Percentiles rank a stretch among this genome's conserved stretches.
Conservation (phyloP, 2,797 vertebrate genomes). For the Sus cebifrons region DNA sequence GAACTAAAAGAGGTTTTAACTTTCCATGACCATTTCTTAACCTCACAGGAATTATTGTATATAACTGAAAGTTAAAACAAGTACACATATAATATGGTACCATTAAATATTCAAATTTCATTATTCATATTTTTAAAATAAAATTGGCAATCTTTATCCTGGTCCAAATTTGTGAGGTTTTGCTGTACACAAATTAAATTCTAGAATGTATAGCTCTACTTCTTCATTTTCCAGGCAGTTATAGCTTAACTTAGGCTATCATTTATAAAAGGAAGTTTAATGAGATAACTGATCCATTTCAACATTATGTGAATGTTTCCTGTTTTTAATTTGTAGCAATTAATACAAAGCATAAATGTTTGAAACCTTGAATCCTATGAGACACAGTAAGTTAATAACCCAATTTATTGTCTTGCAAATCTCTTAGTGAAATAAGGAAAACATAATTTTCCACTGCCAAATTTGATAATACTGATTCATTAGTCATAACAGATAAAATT, state of each 20-base stretch:
- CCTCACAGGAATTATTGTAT: neutral
- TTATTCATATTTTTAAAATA: neutral
- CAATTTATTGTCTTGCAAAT: slow-evolving; percentile 71
- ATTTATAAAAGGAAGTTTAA: slow-evolving; percentile 66
- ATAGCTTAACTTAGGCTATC: slow-evolving; percentile 23
- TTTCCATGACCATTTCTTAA: neutral
- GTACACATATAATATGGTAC: neutral
- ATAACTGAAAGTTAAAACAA: neutral
- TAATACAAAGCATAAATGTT: slow-evolving; percentile 73
- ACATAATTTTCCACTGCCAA: slow-evolving; percentile 55
- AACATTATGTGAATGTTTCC: slow-evolving; percentile 30
- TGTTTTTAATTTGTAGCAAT: slow-evolving; percentile 69
- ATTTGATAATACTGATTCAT: slow-evolving; percentile 71
- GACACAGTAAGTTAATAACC: slow-evolving; percentile 65
- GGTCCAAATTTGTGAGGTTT: neutral
- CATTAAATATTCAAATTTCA: neutral
- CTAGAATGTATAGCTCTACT: neutral
- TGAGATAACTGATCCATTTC: slow-evolving; percentile 64
- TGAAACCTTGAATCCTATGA: slow-evolving; percentile 70
- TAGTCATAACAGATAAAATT: slow-evolving; percentile 74
- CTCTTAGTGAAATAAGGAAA: slow-evolving; percentile 66
- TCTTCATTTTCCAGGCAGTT: slow-evolving; percentile 44
- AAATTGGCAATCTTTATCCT: neutral
- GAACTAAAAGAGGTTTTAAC: neutral
- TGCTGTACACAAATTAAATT: neutral